These are phyloP conservation scores for Idaea dimidiata DNA, from an alignment of 2,888 invertebrate genomes.

Conservation along the genomic window DNA sequence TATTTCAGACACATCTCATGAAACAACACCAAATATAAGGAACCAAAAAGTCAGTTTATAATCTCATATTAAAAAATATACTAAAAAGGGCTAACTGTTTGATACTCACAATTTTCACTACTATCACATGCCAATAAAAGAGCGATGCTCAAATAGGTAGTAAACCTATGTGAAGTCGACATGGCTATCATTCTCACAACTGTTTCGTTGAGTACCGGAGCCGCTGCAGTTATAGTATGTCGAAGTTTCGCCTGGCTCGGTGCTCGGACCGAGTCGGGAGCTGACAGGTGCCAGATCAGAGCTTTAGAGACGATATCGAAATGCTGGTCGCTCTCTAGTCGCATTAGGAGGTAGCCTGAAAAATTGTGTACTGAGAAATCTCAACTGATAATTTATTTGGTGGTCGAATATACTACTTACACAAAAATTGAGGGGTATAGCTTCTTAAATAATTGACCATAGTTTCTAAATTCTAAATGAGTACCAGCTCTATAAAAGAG, in stretches of 20 bases:
- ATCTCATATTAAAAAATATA: too few species aligned
- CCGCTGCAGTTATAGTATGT: conserved; percentile 42
- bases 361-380: neutral
- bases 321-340: conserved; percentile 47
- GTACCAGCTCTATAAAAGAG: too few species aligned
- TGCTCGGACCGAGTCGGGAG: conserved; percentile 39
- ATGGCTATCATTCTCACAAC: conserved; percentile 55
- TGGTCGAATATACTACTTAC: too few species aligned
- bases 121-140: conserved; percentile 52
- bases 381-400: neutral
- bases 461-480: too few species aligned
- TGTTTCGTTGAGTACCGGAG: conserved; percentile 42
- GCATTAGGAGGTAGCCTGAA: conserved; percentile 53
- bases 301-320: conserved; percentile 52
- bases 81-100: too few species aligned
- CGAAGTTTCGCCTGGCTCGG: conserved; percentile 28
- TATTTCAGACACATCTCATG: too few species aligned
- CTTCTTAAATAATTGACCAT: too few species aligned
- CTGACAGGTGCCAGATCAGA: conserved; percentile 54
- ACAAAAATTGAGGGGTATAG: too few species aligned
- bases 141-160: conserved; percentile 48
- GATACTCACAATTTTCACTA: conserved; percentile 52
- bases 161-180: conserved; percentile 41
- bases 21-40: too few species aligned
- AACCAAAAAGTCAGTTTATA: too few species aligned